Evolutionary conservation across 2,888 invertebrate genomes (phyloP).

Genomic region (Bimastos eiseni): DNA sequence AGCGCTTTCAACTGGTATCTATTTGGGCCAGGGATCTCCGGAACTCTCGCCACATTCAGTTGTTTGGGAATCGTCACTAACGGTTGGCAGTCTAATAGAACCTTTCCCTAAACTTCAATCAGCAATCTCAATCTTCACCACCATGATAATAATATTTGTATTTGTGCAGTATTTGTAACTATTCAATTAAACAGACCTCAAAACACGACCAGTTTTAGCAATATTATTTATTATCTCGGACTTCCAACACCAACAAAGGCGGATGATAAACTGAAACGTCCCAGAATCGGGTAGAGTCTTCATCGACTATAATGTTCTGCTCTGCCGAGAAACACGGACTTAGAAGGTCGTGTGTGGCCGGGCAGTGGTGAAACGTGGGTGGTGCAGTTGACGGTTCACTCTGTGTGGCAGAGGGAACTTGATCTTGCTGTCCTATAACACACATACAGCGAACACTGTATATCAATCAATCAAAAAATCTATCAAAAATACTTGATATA

Average conservation of each 20-base stretch:
- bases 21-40: no score
- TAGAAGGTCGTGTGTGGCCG: constrained; percentile 65
- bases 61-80: no score
- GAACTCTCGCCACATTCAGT: no score
- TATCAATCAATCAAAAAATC: no score
- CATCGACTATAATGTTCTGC: background rate
- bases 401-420: constrained; percentile 87
- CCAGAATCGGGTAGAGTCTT: background rate
- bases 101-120: no score
- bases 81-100: no score
- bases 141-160: no score
- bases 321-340: constrained; percentile 20
- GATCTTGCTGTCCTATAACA: constrained; percentile 77
- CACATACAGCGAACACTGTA: background rate
- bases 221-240: background rate
- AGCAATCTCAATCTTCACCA: no score
- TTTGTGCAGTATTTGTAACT: background rate
- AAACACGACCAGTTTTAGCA: background rate
- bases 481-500: no score
- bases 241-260: background rate
- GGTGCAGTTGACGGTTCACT: constrained; percentile 64
- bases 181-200: background rate
- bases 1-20: no score
- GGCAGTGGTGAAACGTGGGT: constrained; percentile 65
- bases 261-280: background rate